Evolutionary conservation across 2,113 vertebrate species (phyloP), one percentile per base, ranked within the genome.

Genomic region (Synodontis membranacea): DNA sequence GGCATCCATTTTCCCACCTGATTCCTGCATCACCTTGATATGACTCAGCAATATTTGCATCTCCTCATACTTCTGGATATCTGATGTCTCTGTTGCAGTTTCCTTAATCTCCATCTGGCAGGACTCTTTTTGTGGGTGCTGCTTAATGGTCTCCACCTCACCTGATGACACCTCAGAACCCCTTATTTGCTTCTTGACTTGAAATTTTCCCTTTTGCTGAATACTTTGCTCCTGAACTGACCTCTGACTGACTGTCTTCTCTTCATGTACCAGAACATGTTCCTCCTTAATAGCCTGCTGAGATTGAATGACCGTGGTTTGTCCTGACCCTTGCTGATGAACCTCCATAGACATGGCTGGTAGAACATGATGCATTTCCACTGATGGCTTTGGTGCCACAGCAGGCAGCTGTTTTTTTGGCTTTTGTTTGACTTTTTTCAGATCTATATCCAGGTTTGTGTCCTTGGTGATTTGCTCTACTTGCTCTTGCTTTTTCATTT

Each of bases 1-100:
- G 81, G 93, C 89, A 88, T 95, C 92, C 44, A 94, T 93, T 93
- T 93, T 95, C 85, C 94, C 93, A 0, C 95, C 91, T 0, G 94
- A 78, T 56, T 88, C 90, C 92, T 97, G 95, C 25, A 97, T 94
- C 86, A 95, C 93, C 87, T 96, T 96, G 60, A 97, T 91, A 84
- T 95, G 93, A 86, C 91, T 90, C 80, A 97, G 90, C 85, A 97
- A 92, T 74, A 93, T 92, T 80, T 96, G 93, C 79, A 96, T 90
- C 44, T 94, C 92, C 80, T 94, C 94, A 88, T 91, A 94, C 93
- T 96, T 97, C 89, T 95, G 93, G 25, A 92, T 89, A 90, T 94
- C 93, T 68, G 93, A 86, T 87, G 94, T 91, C 87, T 96, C 95
- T 31, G 90, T 76, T 66, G 89, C 79, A 86, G 78, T 28, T 4